These are phyloP conservation scores for Lordiphosa mommai DNA, from an alignment of 1,140 invertebrate genomes.

Conservation along the genomic window DNA sequence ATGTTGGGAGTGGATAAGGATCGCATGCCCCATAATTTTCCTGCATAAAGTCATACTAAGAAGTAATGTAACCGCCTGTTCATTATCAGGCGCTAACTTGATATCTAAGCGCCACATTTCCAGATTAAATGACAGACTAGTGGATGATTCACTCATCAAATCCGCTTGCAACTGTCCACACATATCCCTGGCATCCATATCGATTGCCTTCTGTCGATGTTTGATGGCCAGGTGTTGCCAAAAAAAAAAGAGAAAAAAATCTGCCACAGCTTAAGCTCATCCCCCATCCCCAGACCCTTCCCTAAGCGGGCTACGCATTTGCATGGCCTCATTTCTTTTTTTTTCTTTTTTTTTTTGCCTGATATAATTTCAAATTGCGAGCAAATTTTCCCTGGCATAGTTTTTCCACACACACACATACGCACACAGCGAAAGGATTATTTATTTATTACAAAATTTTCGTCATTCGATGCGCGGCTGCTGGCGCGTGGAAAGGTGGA, in stretches of 20 bases:
- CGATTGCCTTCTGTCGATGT: neutral
- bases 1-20: too few relatives aligned
- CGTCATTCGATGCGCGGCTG: constrained; percentile 71
- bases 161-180: too few relatives aligned
- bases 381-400: constrained; percentile 62
- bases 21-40: too few relatives aligned
- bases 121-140: too few relatives aligned
- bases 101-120: too few relatives aligned
- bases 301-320: constrained; percentile 55
- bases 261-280: neutral
- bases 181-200: neutral
- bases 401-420: constrained; percentile 36
- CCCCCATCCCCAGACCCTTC: constrained; percentile 15
- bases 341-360: constrained; percentile 36
- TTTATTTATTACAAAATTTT: constrained; percentile 77
- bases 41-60: too few relatives aligned
- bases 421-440: constrained; percentile 54
- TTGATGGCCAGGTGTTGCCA: constrained; percentile 10
- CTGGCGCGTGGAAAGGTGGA: constrained; percentile 65
- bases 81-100: too few relatives aligned
- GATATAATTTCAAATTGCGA: constrained; percentile 70
- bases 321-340: constrained; percentile 65
- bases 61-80: too few relatives aligned
- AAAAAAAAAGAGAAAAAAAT: neutral
- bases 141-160: neutral